Percentiles rank a stretch among this genome's conserved stretches.
Conservation (phyloP, 1,140 invertebrate species). For the Oryzaephilus surinamensis region DNA sequence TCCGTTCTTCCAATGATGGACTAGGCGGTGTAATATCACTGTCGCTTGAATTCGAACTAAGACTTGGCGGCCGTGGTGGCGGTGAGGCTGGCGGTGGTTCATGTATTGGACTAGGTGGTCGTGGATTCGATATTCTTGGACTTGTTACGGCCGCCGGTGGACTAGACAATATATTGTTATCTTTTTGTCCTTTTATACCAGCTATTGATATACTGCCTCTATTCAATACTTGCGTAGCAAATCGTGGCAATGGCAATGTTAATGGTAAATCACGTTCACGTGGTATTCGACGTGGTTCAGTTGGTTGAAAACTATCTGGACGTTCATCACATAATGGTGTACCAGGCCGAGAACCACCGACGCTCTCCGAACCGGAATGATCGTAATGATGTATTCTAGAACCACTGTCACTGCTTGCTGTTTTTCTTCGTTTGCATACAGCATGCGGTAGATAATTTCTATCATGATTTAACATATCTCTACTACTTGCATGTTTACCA, state of each 20-base stretch:
- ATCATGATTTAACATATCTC: conserved; percentile 19
- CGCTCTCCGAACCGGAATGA: conserved; percentile 38
- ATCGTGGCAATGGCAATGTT: conserved; percentile 71
- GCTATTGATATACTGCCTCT: conserved; percentile 35
- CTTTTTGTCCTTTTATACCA: conserved; percentile 35
- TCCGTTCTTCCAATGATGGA: conserved; percentile 74
- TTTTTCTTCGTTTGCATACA: conserved; percentile 37
- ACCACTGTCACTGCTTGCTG: conserved; percentile 33
- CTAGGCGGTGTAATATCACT: conserved; percentile 44
- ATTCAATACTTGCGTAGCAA: conserved; percentile 62
- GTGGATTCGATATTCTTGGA: conserved; percentile 29
- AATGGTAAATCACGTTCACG: conserved; percentile 57
- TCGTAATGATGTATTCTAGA: conserved; percentile 34
- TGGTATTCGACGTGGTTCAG: conserved; percentile 54
- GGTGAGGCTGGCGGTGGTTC: conserved; percentile 47
- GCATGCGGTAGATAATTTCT: conserved; percentile 28
- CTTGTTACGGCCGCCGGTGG: conserved; percentile 35
- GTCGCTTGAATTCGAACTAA: conserved; percentile 50
- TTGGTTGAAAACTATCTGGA: conserved; percentile 61
- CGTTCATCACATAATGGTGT: conserved; percentile 75
- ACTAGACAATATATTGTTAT: conserved; percentile 26
- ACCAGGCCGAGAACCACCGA: conserved; percentile 61
- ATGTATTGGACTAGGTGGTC: conserved; percentile 30
- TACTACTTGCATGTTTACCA: conserved; percentile 26
- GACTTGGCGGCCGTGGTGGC: conserved; percentile 42